A percentile compares a stretch with the other conserved stretches of the same genome.
Evolutionary conservation across 2,888 invertebrate species (phyloP).

Genomic region (Caenorhabditis sp.): DNA sequence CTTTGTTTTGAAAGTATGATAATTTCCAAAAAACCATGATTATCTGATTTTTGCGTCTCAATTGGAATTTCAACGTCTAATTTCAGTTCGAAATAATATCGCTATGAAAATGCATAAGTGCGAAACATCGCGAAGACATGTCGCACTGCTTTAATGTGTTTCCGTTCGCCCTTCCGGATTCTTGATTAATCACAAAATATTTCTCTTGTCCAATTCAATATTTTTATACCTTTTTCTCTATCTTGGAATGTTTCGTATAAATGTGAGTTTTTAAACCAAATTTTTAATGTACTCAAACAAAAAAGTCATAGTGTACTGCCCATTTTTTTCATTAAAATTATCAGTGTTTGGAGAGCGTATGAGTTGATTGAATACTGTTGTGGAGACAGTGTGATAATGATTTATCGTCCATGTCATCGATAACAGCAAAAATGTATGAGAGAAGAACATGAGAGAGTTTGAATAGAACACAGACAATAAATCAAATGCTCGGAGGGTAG

Average conservation of each 20-base stretch:
- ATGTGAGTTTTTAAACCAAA: not conserved
- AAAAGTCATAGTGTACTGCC: too few species aligned
- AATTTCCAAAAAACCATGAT: too few species aligned
- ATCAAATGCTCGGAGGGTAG: not conserved
- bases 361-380: slow-evolving; percentile 1
- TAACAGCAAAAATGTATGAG: slow-evolving; percentile 3
- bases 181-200: slow-evolving; percentile 11
- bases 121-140: not conserved
- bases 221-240: not conserved
- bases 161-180: slow-evolving; percentile 39
- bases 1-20: too few species aligned
- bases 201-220: not conserved
- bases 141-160: slow-evolving; percentile 26
- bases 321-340: too few species aligned
- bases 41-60: too few species aligned
- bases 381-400: slow-evolving; percentile 39
- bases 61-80: too few species aligned
- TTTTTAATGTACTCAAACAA: not conserved
- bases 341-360: not conserved
- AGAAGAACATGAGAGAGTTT: not conserved
- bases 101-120: slow-evolving; percentile 26
- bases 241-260: not conserved
- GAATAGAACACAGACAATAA: not conserved
- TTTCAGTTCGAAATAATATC: not conserved
- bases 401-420: slow-evolving; percentile 25